A percentile compares a stretch with the other conserved stretches of the same genome.
These are phyloP conservation scores for Heliconius hewitsoni DNA, from an alignment of 1,140 invertebrate genomes.

Conservation along the genomic window DNA sequence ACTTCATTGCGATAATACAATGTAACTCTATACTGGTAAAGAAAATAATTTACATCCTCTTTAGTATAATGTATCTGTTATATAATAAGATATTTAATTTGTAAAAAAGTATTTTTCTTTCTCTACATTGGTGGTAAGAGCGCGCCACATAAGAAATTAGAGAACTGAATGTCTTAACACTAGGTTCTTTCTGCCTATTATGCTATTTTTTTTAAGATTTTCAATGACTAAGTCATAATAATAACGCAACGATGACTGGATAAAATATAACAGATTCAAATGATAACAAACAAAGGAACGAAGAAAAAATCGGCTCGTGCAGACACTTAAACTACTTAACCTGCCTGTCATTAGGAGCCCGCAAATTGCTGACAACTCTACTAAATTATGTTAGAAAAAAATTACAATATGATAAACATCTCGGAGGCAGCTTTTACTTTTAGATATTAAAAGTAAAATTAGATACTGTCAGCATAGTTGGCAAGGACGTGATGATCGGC, in stretches of 20 bases:
- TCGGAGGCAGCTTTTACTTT: conserved; percentile 2
- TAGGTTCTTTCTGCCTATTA: no score
- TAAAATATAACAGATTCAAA: neutral
- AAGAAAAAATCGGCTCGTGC: conserved; percentile 34
- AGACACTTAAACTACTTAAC: conserved; percentile 18
- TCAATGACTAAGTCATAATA: neutral
- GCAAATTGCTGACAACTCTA: conserved; percentile 27
- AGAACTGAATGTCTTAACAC: no score
- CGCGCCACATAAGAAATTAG: no score
- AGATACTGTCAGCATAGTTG: neutral
- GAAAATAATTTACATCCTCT: no score
- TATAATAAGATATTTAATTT: no score
- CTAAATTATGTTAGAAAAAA: neutral
- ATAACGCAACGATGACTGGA: neutral
- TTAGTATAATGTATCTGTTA: no score
- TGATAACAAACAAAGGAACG: conserved; percentile 24
- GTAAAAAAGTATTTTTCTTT: no score
- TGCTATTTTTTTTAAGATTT: no score
- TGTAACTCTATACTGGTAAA: no score
- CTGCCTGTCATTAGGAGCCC: conserved; percentile 16
- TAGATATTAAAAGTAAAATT: neutral
- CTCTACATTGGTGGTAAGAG: no score
- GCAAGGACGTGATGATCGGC: neutral
- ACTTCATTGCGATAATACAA: no score
- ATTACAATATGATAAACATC: conserved; percentile 19